Base-by-base conservation (phyloP, 2,113 vertebrate species). In the Crotalus helleri region DNA sequence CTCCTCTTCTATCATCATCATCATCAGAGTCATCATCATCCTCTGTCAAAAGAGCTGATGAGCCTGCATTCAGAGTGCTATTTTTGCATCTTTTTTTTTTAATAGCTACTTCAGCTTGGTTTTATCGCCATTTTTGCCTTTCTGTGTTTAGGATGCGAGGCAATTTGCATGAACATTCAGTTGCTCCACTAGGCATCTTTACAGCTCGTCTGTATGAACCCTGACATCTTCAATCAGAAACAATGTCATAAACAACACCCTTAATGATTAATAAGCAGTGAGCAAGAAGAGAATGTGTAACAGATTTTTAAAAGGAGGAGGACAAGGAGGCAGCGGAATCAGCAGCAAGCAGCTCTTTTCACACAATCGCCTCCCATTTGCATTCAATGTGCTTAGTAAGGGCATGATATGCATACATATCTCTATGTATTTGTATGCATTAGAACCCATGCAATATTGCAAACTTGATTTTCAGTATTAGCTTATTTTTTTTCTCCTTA, bases 221-320 rank as follows among this genome's bases (percentile, higher is more conserved):
- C 53, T 91, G 0, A 3, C 95, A 94, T 92, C 90, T 93, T 88
- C 61, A 96, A 89, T 93, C 93, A 94, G 95, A 87, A 74, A 89
- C 92, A 58, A 94, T 94, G 90, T 87, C 94, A 95, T 89, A 91
- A 95, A 90, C 21, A 91, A 44, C 21, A 95, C 61, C 1, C 92
- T n/a, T 57, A 69, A 15, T 93, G 96, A 96, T 96, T 94, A 95
- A 33, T 88, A 93, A 93, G 51, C 90, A 93, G 64, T 64, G 46
- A 57, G 64, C 85, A 90, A 93, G 29, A 64, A 39, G 24, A 46
- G 61, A 29, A 51, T 39, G 51, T 57, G 69, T 93, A 89, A 74
- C 23, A 85, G 21, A 26, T 26, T 85, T 29, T 64, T n/a, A 33
- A 46, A 74, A 39, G 24, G 33, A 69, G 21, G 39, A 17, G 59